These are phyloP conservation scores for Poecilia wingei DNA, from an alignment of 2,797 vertebrate species.

Conservation along the genomic window DNA sequence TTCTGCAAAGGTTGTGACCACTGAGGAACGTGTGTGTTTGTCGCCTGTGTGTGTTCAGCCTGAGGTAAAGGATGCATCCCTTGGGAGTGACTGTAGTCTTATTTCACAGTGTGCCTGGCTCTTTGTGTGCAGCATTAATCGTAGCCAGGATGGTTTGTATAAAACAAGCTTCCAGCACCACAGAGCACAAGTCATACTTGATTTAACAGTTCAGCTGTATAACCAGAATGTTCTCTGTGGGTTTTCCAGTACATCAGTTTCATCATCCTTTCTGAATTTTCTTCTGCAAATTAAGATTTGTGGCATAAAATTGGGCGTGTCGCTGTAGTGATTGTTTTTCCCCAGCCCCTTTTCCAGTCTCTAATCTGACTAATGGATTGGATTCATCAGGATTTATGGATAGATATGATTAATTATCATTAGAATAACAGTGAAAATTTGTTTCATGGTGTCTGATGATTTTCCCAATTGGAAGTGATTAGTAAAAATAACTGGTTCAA, in stretches of 20 bases:
- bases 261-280: background rate
- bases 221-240: background rate
- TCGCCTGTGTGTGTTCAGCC: background rate
- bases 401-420: too few relatives aligned
- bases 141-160: slow-evolving; percentile 10
- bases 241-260: background rate
- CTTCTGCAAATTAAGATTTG: background rate
- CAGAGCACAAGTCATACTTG: slow-evolving; percentile 5
- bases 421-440: too few relatives aligned
- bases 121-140: slow-evolving; percentile 27
- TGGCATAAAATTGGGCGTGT: too few relatives aligned
- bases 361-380: too few relatives aligned
- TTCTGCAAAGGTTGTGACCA: background rate
- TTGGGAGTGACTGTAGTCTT: background rate
- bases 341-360: too few relatives aligned
- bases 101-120: background rate
- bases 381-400: too few relatives aligned
- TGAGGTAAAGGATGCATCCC: background rate
- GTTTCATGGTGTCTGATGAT: too few relatives aligned
- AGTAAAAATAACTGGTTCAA: too few relatives aligned
- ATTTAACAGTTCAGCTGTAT: background rate
- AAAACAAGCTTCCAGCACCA: slow-evolving; percentile 10
- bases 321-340: too few relatives aligned
- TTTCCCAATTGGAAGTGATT: too few relatives aligned
- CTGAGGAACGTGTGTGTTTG: background rate